Evolutionary conservation across 2,888 invertebrate species (phyloP).

Genomic region (Margaritifera margaritifera): DNA sequence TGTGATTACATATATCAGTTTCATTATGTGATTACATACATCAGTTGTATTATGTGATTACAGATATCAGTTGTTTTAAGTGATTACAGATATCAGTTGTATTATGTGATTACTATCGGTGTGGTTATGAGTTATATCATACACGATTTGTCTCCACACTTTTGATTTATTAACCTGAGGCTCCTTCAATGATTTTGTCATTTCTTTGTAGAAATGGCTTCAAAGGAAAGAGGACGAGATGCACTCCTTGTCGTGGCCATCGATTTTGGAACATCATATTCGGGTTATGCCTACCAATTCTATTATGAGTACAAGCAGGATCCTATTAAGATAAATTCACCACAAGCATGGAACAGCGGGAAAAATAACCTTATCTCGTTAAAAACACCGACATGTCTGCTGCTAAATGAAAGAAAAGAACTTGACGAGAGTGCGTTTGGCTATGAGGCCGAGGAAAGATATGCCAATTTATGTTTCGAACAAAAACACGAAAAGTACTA

Average conservation of each 20-base stretch:
- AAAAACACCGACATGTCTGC: constrained; percentile 21
- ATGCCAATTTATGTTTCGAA: constrained; percentile 7
- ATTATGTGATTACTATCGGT: too few relatives aligned
- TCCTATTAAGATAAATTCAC: constrained; percentile 15
- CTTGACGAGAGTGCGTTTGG: constrained; percentile 15
- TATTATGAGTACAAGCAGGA: constrained; percentile 6
- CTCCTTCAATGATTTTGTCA: too few relatives aligned
- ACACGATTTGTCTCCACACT: too few relatives aligned
- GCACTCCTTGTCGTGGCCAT: constrained; percentile 14
- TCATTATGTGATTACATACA: too few relatives aligned
- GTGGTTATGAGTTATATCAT: too few relatives aligned
- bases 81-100: too few relatives aligned
- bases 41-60: too few relatives aligned
- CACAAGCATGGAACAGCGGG: constrained; percentile 16
- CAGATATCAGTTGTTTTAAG: too few relatives aligned
- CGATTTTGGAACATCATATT: constrained; percentile 23
- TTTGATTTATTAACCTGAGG: too few relatives aligned
- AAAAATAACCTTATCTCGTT: constrained; percentile 12
- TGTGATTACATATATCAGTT: too few relatives aligned
- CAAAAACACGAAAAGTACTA: constrained; percentile 5
- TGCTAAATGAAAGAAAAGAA: constrained; percentile 9
- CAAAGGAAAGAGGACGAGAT: not conserved
- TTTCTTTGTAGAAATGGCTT: too few relatives aligned
- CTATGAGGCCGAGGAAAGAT: constrained; percentile 19
- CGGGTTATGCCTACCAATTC: constrained; percentile 16